phyloP scores from a whole-genome alignment of 64 coral and sea anemone genomes.

The Anthopleura sola region DNA sequence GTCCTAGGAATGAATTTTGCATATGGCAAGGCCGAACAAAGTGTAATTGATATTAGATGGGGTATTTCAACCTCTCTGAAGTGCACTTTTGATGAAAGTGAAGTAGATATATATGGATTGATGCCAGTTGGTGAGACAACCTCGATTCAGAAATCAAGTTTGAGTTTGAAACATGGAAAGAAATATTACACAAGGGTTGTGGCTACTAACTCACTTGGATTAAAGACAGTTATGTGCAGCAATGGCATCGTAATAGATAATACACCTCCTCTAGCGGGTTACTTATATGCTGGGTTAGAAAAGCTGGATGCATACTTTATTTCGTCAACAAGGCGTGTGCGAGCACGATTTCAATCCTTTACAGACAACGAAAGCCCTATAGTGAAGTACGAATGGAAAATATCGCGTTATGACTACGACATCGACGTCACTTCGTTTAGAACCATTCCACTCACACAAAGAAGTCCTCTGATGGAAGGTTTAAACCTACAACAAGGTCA shows the following conservation, averaged over 20 bases:
- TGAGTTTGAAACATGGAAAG: conserved; percentile 50
- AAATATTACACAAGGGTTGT: conserved; percentile 87
- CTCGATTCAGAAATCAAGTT: conserved; percentile 66
- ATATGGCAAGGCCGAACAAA: not conserved
- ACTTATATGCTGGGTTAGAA: conserved; percentile 60
- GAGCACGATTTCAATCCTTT: conserved; percentile 61
- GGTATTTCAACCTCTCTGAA: conserved; percentile 58
- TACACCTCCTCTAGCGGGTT: conserved; percentile 61
- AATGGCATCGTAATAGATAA: conserved; percentile 87
- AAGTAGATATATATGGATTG: conserved; percentile 67
- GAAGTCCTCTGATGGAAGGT: conserved; percentile 64
- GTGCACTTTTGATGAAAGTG: conserved; percentile 67
- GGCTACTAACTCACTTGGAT: conserved; percentile 54
- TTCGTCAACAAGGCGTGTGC: conserved; percentile 64
- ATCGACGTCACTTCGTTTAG: conserved; percentile 66
- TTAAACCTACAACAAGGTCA: conserved; percentile 54
- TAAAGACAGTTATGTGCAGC: conserved; percentile 85
- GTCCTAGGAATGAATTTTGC: conserved; percentile 75
- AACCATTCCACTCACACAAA: conserved; percentile 74
- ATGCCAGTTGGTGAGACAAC: conserved; percentile 65
- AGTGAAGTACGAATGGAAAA: conserved; percentile 83
- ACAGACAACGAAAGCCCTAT: conserved; percentile 83
- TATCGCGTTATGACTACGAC: conserved; percentile 2
- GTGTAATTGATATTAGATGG: conserved; percentile 60
- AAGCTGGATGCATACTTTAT: conserved; percentile 49